A percentile compares a stretch with the other conserved stretches of the same genome.
Evolutionary conservation across 2,113 vertebrate species (phyloP).

Genomic region (Pleuronectes platessa): DNA sequence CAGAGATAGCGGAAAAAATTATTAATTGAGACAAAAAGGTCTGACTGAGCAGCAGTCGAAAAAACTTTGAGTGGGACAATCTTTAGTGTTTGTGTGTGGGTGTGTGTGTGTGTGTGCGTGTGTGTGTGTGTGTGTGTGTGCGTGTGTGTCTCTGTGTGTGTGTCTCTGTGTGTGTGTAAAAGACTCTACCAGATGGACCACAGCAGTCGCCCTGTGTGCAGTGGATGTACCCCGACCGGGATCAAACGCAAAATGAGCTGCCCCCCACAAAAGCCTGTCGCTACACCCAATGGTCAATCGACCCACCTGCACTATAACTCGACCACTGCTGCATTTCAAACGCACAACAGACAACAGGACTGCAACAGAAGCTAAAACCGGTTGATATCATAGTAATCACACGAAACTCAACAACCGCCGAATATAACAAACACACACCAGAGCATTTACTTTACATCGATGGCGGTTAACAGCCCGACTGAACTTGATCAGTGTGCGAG

Average conservation of each 20-base stretch:
- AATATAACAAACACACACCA: not conserved
- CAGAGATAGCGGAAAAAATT: slow-evolving; percentile 25
- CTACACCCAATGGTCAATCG: slow-evolving; percentile 44
- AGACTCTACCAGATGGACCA: slow-evolving; percentile 82
- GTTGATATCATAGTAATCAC: not conserved
- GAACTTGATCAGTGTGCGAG: slow-evolving; percentile 51
- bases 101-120: slow-evolving; percentile 41
- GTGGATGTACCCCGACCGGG: slow-evolving; percentile 78
- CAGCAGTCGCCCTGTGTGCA: slow-evolving; percentile 76
- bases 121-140: not conserved
- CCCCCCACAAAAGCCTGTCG: slow-evolving; percentile 58
- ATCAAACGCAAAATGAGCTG: slow-evolving; percentile 80
- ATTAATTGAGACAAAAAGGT: slow-evolving; percentile 46
- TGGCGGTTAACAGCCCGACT: slow-evolving; percentile 22
- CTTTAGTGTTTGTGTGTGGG: slow-evolving; percentile 16
- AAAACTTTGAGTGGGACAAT: slow-evolving; percentile 32
- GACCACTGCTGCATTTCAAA: slow-evolving; percentile 21
- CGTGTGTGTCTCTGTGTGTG: slow-evolving; percentile 38
- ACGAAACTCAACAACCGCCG: not conserved
- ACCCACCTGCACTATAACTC: slow-evolving; percentile 33
- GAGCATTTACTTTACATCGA: not conserved
- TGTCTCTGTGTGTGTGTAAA: slow-evolving; percentile 66
- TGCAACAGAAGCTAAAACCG: not conserved
- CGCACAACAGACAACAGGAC: not conserved
- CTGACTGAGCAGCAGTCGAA: slow-evolving; percentile 33